Base-by-base conservation (phyloP, 2,113 vertebrate genomes). In the Eulemur rufifrons region DNA sequence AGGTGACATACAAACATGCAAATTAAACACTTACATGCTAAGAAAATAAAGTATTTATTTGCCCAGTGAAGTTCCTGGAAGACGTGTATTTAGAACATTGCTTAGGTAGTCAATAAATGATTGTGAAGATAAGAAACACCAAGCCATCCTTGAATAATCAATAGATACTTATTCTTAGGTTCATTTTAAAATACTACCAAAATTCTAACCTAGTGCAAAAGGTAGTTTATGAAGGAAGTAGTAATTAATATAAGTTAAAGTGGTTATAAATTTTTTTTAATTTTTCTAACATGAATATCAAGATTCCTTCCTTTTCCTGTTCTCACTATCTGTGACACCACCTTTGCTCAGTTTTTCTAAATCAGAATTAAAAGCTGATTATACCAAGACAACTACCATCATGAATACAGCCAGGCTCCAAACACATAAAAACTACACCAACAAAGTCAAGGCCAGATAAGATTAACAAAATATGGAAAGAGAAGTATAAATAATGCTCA, bases 31-130 rank as follows among this genome's bases (percentile, higher is more conserved):
- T 90, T 59, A 73, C 0, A 0, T 69, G 66, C 71, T 94, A 71
- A 87, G 85, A 47, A 96, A 93, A 96, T 86, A 68, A 95, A 95
- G 34, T 29, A 91, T 54, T 69, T 80, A 45, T 87, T 47, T 86
- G 42, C 50, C 64, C n/a, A 85, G 66, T 68, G 29, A 95, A 85
- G 54, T 71, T 82, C 69, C 32, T 87, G 27, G 13, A 94, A 89
- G 42, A 94, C 64, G 25, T 89, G 20, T 56, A 83, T 73, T 88
- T 59, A 89, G 39, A 96, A 77, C 45, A 95, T 2, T 86, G 76
- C 66, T 68, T 61, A 92, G 61, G 73, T 11, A 68, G 59, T 88
- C 96, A 90, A 88, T 68, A 93, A 92, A 89, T 76, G 74, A 95
- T 14, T 92, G 73, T 74, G 52, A 92, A 50, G 27, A 81, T 64